Evolutionary conservation across 2,113 vertebrate species (phyloP).

Genomic region (Verasper variegatus): DNA sequence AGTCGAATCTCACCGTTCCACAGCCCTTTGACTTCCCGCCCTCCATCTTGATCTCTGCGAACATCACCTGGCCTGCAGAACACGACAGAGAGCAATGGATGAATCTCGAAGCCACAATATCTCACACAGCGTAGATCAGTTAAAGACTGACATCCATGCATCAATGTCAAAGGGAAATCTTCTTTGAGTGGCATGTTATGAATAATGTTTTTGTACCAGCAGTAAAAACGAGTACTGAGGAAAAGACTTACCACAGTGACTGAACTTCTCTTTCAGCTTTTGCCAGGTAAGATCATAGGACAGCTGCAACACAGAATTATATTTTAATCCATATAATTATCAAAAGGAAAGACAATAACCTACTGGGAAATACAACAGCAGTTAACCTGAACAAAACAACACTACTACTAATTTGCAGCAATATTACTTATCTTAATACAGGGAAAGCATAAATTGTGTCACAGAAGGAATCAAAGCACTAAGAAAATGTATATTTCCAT

Average conservation of each 20-base stretch:
- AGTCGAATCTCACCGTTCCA: slow-evolving; percentile 96
- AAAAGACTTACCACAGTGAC: slow-evolving; percentile 91
- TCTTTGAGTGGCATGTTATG: neutral
- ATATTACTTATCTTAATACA: neutral
- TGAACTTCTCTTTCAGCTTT: slow-evolving; percentile 99
- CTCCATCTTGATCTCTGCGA: slow-evolving; percentile 99
- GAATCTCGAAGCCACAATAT: neutral
- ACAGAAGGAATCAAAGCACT: neutral
- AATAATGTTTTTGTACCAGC: neutral
- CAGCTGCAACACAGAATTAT: slow-evolving; percentile 85
- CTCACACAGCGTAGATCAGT: neutral
- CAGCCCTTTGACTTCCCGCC: slow-evolving; percentile 98
- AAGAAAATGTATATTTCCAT: neutral
- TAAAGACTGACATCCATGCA: neutral
- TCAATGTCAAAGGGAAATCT: neutral
- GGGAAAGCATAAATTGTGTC: neutral
- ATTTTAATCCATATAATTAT: neutral
- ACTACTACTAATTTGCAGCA: neutral
- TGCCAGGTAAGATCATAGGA: slow-evolving; percentile 99
- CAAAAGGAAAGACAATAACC: too few species aligned
- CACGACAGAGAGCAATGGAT: slow-evolving; percentile 66
- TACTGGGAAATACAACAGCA: neutral
- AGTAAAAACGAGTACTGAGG: neutral
- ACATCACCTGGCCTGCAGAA: slow-evolving; percentile 94
- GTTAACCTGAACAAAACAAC: neutral